Evolutionary conservation across 1,140 invertebrate species (phyloP), one percentile per base, ranked within the genome.

Genomic region (Euwallacea fornicatus): DNA sequence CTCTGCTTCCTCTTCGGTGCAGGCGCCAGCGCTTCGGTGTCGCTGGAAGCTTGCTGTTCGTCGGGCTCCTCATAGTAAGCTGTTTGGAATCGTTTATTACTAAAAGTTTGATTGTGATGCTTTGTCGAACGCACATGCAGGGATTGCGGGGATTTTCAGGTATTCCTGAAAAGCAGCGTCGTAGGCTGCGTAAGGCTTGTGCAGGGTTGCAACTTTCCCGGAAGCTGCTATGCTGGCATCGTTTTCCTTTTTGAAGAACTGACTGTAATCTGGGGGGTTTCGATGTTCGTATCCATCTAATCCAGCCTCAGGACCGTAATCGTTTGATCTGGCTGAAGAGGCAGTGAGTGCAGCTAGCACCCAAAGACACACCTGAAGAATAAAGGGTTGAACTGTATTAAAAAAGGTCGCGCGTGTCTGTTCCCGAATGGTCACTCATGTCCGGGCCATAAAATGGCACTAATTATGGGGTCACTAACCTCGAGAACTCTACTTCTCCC

Each of bases 381-480:
- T 33, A 33, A 33, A 33, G 21, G 21, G 21, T 33, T n/a, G 21
- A 33, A 33, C 21, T 33, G 21, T 33, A 33, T 33, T 33, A 33
- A 33, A 33, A 33, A 33, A 33, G 21, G 21, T 33, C 21, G 46
- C 68, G 10, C 44, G 44, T 9, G 47, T 43, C 21, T 66, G 50
- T 21, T 67, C 56, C 15, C 55, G 66, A 41, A 47, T 3, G 56
- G 43, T 66, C 55, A 41, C 7, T 47, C 60, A 50, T 50, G 13
- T 50, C 46, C 46, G 46, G 46, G 46, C 9, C 9, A 50, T 50
- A 50, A 1, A 50, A 50, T 50, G 9, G 46, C 13, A 11, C 13
- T 50, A 50, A 50, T 50, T 50, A 50, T 2, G n/a, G 55, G 64
- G 42, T 62, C 71, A 72, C 71, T 67, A 72, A 72, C 71, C 71